Conservation (phyloP, 1,140 invertebrate species). For the Drosophila pallidifrons region DNA sequence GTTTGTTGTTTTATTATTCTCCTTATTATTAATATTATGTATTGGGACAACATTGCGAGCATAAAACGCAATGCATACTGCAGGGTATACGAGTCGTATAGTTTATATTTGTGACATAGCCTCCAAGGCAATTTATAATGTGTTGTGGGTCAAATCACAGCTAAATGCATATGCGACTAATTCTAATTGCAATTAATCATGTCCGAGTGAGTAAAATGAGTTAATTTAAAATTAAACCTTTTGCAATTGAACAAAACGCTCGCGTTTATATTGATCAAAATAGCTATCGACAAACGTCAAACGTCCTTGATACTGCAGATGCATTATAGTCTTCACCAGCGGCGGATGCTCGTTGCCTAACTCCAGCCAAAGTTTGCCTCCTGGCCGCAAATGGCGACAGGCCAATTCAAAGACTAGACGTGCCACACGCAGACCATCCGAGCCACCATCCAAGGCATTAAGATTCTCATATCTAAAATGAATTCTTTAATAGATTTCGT, state of each 20-base stretch:
- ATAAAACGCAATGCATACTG: neutral
- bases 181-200: conserved; percentile 61
- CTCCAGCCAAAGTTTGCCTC: conserved; percentile 87
- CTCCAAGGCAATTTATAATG: conserved; percentile 50
- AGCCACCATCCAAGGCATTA: conserved; percentile 87
- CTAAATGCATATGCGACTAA: conserved; percentile 65
- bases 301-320: conserved; percentile 84
- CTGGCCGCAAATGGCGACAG: conserved; percentile 84
- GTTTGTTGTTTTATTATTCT: conserved; percentile 1
- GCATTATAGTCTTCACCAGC: conserved; percentile 85
- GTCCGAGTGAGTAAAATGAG: conserved; percentile 25
- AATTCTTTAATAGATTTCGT: neutral
- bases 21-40: too few species aligned
- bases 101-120: conserved; percentile 31
- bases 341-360: conserved; percentile 87
- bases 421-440: conserved; percentile 87
- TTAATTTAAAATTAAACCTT: conserved; percentile 73
- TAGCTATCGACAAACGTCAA: conserved; percentile 85
- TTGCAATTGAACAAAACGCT: conserved; percentile 87
- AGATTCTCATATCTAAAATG: conserved; percentile 87
- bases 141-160: conserved; percentile 59
- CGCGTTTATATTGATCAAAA: conserved; percentile 87
- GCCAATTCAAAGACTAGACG: conserved; percentile 87
- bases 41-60: conserved; percentile 14
- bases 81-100: conserved; percentile 22